Evolutionary conservation across 2,113 vertebrate species (phyloP), one percentile per base, ranked within the genome.

Genomic region (Neodontobutis hainanensis): DNA sequence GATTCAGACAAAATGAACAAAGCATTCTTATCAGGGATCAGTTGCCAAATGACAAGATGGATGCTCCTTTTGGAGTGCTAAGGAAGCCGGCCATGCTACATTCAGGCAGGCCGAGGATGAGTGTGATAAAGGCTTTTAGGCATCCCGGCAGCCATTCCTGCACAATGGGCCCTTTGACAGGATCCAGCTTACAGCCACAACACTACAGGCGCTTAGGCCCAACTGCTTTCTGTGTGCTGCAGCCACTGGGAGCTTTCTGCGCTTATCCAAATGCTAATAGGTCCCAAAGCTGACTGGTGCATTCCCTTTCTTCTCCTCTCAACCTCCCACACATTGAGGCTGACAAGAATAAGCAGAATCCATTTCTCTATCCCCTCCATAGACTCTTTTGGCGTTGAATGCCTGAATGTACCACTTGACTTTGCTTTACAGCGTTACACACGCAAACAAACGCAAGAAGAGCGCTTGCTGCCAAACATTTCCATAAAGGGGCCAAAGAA

Each of bases 221-320:
- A 61, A 74, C 56, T 34, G 11, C 78, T 87, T 68, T 82, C 75
- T 83, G 81, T 88, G 86, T 85, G 81, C 83, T 34, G 53, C 49
- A 78, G 87, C 79, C 72, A 70, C 83, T 85, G 75, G 88, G 85
- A 89, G 77, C 77, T 82, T 86, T 86, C 87, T 75, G 74, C 63
- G 83, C 87, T 90, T 90, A 85, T 91, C 87, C 87, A 87, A 91
- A 91, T 88, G 90, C 88, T 92, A 86, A 91, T 92, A 85, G 82
- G 85, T 89, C 89, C 83, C 83, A 86, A 88, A 84, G 84, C 85
- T 78, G 80, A 78, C 78, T 85, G 75, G 85, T 80, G 79, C 80
- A 57, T 57, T 75, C 75, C 78, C 84, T 85, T 89, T 90, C 80
- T 86, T 88, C 78, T 86, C 70, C 85, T 84, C 87, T 86, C 84